A percentile compares a stretch with the other conserved stretches of the same genome.
phyloP scores from a whole-genome alignment of 92 coral and sea anemone genomes.

The Porites rus region DNA sequence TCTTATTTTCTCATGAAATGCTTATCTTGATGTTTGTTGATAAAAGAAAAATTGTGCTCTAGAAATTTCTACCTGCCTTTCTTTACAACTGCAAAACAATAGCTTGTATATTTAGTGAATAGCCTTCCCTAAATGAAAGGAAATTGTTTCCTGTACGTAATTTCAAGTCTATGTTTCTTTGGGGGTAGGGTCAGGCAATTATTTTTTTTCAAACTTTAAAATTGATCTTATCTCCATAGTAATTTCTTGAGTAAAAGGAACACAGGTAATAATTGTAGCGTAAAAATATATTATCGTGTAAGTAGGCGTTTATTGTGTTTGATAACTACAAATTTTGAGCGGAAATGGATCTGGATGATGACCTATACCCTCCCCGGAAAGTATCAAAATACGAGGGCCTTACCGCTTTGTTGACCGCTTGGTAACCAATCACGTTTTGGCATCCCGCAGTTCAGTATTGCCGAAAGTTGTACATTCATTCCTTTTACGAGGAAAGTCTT shows the following conservation, averaged over 20 bases:
- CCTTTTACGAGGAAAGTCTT: neutral
- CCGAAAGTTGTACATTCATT: constrained; percentile 9
- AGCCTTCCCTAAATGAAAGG: constrained; percentile 5
- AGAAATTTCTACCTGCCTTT: constrained; percentile 23
- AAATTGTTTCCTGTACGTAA: constrained; percentile 39
- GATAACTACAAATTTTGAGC: neutral
- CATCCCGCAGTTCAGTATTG: constrained; percentile 14
- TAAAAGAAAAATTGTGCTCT: constrained; percentile 11
- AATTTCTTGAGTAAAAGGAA: no score
- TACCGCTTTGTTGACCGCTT: neutral
- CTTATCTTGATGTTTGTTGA: constrained; percentile 19
- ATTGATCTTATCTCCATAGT: neutral
- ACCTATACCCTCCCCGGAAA: constrained; percentile 25
- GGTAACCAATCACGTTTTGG: constrained; percentile 42
- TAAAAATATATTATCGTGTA: neutral
- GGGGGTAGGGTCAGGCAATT: constrained; percentile 27
- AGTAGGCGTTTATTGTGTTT: neutral
- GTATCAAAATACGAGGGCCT: neutral
- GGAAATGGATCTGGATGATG: neutral
- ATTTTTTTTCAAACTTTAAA: neutral
- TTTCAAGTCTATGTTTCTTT: neutral
- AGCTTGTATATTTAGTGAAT: neutral
- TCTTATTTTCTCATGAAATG: neutral
- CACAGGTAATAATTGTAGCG: no score
- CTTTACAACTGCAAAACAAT: constrained; percentile 16